A percentile compares a stretch with the other conserved stretches of the same genome.
phyloP scores from a whole-genome alignment of 2,797 vertebrate species.

The Myripristis jacobus region DNA sequence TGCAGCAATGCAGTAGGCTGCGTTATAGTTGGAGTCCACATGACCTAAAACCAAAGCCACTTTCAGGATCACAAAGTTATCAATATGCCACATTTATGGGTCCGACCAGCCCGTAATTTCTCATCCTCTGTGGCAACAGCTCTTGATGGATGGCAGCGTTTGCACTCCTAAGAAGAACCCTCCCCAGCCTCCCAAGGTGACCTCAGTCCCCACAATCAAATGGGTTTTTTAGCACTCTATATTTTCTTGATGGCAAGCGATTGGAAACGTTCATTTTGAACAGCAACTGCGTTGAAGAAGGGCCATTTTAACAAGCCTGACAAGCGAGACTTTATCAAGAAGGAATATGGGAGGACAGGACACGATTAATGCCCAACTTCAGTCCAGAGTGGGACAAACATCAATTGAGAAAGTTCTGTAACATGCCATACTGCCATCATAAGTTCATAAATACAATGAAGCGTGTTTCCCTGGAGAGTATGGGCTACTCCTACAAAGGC shows the following conservation, averaged over 20 bases:
- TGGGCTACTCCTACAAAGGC: too few species aligned
- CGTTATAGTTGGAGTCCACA: constrained; percentile 44
- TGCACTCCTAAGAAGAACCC: constrained; percentile 60
- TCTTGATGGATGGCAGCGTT: constrained; percentile 66
- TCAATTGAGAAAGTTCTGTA: too few species aligned
- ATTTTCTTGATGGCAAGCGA: constrained; percentile 49
- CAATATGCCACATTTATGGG: constrained; percentile 65
- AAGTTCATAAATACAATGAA: background rate
- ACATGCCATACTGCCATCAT: background rate
- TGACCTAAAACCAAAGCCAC: constrained; percentile 53
- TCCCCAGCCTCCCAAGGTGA: constrained; percentile 66
- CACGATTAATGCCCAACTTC: background rate
- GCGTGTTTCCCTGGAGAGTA: too few species aligned
- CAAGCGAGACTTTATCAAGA: constrained; percentile 23
- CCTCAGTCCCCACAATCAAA: constrained; percentile 57
- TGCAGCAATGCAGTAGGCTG: constrained; percentile 18
- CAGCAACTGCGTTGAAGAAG: constrained; percentile 12
- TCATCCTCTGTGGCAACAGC: constrained; percentile 53
- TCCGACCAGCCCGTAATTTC: constrained; percentile 56
- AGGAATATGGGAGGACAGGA: background rate
- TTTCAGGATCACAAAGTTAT: constrained; percentile 49
- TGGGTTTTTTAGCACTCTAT: constrained; percentile 48
- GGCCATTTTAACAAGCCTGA: constrained; percentile 44
- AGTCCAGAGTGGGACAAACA: background rate
- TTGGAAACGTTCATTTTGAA: constrained; percentile 34